These are phyloP conservation scores for Antennarius striatus DNA, from an alignment of 2,113 vertebrate species.

Conservation along the genomic window DNA sequence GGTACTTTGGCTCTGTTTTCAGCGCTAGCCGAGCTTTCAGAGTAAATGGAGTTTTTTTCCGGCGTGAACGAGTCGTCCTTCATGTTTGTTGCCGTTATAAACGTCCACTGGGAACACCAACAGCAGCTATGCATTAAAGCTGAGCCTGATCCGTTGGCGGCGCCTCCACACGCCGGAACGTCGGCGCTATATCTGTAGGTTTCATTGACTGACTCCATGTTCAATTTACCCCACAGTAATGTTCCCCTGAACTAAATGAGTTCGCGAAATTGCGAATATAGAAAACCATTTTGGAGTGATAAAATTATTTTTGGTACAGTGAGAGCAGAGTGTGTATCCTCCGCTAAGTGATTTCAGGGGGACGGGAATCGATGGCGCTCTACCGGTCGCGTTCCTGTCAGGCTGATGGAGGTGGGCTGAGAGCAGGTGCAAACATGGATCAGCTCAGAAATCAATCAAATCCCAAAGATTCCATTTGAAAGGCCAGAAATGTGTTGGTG, in stretches of 20 bases:
- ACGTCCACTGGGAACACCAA: constrained; percentile 29
- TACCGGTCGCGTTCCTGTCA: constrained; percentile 73
- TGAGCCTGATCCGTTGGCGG: constrained; percentile 16
- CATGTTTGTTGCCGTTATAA: too few species aligned
- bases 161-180: too few species aligned
- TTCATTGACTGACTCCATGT: constrained; percentile 58
- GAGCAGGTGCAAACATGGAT: constrained; percentile 69
- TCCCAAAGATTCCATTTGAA: constrained; percentile 68
- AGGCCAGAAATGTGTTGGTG: constrained; percentile 61
- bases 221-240: constrained; percentile 61
- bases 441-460: constrained; percentile 78
- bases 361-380: constrained; percentile 72
- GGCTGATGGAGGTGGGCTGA: constrained; percentile 68
- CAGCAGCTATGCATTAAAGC: constrained; percentile 32
- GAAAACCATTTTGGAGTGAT: constrained; percentile 69
- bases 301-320: constrained; percentile 70
- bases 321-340: constrained; percentile 67
- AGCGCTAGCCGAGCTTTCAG: too few species aligned
- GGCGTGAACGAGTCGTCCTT: too few species aligned
- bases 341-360: constrained; percentile 71
- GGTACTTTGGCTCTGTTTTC: too few species aligned
- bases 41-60: too few species aligned
- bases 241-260: constrained; percentile 62
- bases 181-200: constrained; percentile 21
- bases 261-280: constrained; percentile 66